A percentile compares a stretch with the other conserved stretches of the same genome.
Evolutionary conservation across 2,888 invertebrate genomes (phyloP).

Genomic region (Agrotis segetum): DNA sequence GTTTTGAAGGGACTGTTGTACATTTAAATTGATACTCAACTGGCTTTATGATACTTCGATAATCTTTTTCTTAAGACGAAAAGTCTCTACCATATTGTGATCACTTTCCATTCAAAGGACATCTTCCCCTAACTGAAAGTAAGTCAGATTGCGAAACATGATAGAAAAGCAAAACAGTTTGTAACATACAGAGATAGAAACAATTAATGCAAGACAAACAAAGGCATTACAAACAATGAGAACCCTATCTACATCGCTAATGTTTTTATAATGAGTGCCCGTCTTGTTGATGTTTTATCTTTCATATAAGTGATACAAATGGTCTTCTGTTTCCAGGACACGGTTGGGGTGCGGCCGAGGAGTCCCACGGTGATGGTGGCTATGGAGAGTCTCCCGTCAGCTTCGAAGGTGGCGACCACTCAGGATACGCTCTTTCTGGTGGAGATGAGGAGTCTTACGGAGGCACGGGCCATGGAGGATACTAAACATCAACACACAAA

Average conservation of each 20-base stretch:
- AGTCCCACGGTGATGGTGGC: slow-evolving; percentile 76
- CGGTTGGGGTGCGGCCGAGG: slow-evolving; percentile 86
- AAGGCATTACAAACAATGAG: slow-evolving; percentile 42
- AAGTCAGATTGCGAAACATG: background rate
- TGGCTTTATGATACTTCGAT: background rate
- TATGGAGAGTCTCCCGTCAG: slow-evolving; percentile 84
- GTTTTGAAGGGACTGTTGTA: background rate
- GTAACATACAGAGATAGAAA: slow-evolving; percentile 11
- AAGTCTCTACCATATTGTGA: background rate
- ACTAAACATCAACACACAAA: slow-evolving; percentile 57
- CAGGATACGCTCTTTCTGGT: slow-evolving; percentile 78
- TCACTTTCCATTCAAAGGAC: background rate
- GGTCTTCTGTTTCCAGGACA: slow-evolving; percentile 75
- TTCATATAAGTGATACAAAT: slow-evolving; percentile 32
- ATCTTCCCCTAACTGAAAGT: background rate
- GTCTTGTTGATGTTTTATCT: slow-evolving; percentile 36
- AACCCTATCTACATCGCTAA: slow-evolving; percentile 35
- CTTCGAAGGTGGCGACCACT: slow-evolving; percentile 83
- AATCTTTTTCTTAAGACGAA: background rate
- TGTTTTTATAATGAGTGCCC: slow-evolving; percentile 38
- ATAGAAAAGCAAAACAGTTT: slow-evolving; percentile 32
- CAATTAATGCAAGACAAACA: slow-evolving; percentile 26
- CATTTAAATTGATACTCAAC: background rate
- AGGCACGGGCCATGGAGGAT: slow-evolving; percentile 72
- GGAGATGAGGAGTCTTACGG: slow-evolving; percentile 74